Conservation (phyloP, 2,888 invertebrate species). For the Drosophila mimica region DNA sequence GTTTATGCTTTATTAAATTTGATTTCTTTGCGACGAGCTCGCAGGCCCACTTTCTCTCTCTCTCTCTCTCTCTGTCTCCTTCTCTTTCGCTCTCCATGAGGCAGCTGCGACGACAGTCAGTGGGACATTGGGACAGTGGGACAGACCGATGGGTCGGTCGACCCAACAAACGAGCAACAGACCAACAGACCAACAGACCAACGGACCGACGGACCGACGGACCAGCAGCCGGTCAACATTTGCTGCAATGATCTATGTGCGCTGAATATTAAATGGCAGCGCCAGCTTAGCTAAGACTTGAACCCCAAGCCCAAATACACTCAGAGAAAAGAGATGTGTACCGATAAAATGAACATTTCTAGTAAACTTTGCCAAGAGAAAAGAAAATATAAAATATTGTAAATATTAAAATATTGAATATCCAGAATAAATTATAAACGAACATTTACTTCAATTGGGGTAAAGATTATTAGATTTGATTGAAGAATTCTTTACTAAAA, state of each 20-base stretch:
- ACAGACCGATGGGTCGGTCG: slow-evolving; percentile 17
- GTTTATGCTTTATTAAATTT: slow-evolving; percentile 85
- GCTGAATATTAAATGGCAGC: slow-evolving; percentile 83
- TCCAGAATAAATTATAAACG: too few species aligned
- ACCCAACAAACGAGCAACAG: slow-evolving; percentile 10
- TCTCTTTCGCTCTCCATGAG: not conserved
- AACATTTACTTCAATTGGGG: not conserved
- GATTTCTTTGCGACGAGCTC: slow-evolving; percentile 73
- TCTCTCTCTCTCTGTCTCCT: not conserved
- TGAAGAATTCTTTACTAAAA: not conserved
- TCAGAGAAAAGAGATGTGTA: not conserved
- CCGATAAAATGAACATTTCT: not conserved
- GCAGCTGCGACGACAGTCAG: not conserved
- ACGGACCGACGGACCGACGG: not conserved
- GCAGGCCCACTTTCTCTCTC: slow-evolving; percentile 17
- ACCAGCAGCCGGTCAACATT: slow-evolving; percentile 64
- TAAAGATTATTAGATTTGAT: not conserved
- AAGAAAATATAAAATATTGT: too few species aligned
- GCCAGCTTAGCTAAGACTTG: slow-evolving; percentile 45
- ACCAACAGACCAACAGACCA: slow-evolving; percentile 11
- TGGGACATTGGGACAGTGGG: not conserved
- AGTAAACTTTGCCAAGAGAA: not conserved
- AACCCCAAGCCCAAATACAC: slow-evolving; percentile 16
- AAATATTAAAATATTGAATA: too few species aligned
- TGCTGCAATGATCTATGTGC: slow-evolving; percentile 84